phyloP scores from a whole-genome alignment of 2,797 vertebrate genomes.

The Phataginus tetradactyla region DNA sequence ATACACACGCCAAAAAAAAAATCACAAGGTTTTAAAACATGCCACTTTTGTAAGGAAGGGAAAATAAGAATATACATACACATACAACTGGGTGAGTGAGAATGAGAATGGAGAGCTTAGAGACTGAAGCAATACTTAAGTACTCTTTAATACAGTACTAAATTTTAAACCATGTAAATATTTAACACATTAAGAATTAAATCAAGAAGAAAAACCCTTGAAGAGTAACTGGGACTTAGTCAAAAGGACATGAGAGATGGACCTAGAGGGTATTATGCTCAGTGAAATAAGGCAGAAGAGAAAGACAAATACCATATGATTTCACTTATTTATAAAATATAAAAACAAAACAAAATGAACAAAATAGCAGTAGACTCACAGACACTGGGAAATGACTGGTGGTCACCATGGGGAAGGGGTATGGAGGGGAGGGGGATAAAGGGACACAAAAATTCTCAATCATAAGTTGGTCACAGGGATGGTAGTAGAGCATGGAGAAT shows the following conservation, averaged over 20 bases:
- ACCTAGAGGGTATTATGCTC: no score
- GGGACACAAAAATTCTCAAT: no score
- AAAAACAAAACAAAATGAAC: no score
- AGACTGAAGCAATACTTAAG: background rate
- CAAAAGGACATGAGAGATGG: background rate
- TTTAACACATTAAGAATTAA: background rate
- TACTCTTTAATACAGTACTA: background rate
- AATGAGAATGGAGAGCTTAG: background rate
- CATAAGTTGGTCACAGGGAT: no score
- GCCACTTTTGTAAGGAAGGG: background rate
- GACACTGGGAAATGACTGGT: no score
- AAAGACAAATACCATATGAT: no score
- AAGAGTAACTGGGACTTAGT: background rate
- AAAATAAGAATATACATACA: background rate
- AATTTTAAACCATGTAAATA: conserved; percentile 16
- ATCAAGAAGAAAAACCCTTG: background rate
- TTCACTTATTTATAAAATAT: no score
- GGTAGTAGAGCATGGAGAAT: no score
- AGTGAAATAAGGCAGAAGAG: no score
- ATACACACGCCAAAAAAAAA: background rate
- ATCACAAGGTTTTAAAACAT: background rate
- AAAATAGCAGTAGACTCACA: no score
- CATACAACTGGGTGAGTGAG: background rate
- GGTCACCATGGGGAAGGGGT: no score
- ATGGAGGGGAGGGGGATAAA: no score